Base-by-base conservation (phyloP, 2,888 invertebrate species). In the Pycnomerus fuliginosus region DNA sequence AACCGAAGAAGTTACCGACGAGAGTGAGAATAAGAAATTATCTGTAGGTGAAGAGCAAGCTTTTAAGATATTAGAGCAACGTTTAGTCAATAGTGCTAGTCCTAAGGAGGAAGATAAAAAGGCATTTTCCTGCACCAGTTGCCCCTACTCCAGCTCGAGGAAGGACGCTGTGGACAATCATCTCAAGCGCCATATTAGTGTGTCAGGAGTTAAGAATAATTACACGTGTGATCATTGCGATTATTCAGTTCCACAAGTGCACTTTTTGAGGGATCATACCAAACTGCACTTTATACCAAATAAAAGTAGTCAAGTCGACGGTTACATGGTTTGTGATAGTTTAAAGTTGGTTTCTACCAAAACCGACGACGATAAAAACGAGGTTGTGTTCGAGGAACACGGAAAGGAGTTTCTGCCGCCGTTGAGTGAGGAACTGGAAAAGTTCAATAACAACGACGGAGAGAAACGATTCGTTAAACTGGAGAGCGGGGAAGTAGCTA, bases 171-270 rank as follows among this genome's bases (percentile, higher is more conserved):
- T 90, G 13, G 82, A 81, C 50, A 84, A 83, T 60, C 93, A 93
- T 69, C 77, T 84, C 53, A 81, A 83, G 61, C 79, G 87, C 46
- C 92, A 93, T 65, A 73, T 75, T 5, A 79, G 82, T 63, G 71
- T 81, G 5, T 77, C 80, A 3, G 81, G 80, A 29, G 69, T 70
- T 1, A 72, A 73, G 31, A 80, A 80, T 52, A 77, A 75, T 48
- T 81, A 83, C 60, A 80, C 81, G 51, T 93, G 93, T 71, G 80
- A 84, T 13, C 85, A 86, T 67, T 93, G 93, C 69, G 89, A 90
- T 72, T 87, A 87, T 67, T 84, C 85, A 14, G 86, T 86, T 15
- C 79, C 83, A 2, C 86, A 87, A 59, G 81, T 82, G 42, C 82
- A 85, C 61, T 81, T 86, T 53, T 74, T 91, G 20, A 79, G 84